Conservation (phyloP, 2,888 invertebrate species). For the Metopia argyrocephala region DNA sequence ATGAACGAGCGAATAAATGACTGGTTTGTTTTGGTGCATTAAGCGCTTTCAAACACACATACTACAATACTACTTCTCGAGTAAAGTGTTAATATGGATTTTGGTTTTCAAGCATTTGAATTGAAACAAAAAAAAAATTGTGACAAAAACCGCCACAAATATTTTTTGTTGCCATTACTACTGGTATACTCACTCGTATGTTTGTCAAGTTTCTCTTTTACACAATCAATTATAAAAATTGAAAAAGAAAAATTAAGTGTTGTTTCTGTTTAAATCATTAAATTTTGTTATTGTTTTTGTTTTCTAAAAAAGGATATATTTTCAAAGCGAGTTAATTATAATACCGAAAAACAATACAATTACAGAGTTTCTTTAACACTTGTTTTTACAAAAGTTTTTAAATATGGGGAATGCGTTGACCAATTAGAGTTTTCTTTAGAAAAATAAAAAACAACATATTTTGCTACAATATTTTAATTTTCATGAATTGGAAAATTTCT, state of each 20-base stretch:
- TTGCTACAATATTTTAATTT: not conserved
- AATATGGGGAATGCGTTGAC: not conserved
- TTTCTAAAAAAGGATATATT: conserved; percentile 16
- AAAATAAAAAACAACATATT: too few relatives aligned
- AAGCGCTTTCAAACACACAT: not conserved
- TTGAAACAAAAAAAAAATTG: conserved; percentile 16
- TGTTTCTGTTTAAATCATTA: too few relatives aligned
- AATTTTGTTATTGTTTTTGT: not conserved
- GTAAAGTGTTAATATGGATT: conserved; percentile 17
- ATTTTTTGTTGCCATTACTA: too few relatives aligned
- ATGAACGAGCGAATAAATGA: not conserved
- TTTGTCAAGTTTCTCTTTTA: conserved; percentile 39
- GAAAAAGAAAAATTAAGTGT: not conserved
- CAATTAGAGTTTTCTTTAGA: not conserved
- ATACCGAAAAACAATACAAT: not conserved
- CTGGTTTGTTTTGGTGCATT: not conserved
- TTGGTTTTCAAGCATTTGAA: conserved; percentile 5
- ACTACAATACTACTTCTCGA: not conserved
- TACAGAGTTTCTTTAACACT: not conserved
- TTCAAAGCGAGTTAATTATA: conserved; percentile 11
- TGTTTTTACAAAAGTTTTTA: not conserved
- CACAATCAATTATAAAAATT: conserved; percentile 21
- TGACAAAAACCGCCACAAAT: too few relatives aligned
- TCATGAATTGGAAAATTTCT: not conserved
- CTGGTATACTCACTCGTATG: too few relatives aligned